Conservation (phyloP, 2,888 invertebrate genomes). For the Ophioninae sp. region DNA sequence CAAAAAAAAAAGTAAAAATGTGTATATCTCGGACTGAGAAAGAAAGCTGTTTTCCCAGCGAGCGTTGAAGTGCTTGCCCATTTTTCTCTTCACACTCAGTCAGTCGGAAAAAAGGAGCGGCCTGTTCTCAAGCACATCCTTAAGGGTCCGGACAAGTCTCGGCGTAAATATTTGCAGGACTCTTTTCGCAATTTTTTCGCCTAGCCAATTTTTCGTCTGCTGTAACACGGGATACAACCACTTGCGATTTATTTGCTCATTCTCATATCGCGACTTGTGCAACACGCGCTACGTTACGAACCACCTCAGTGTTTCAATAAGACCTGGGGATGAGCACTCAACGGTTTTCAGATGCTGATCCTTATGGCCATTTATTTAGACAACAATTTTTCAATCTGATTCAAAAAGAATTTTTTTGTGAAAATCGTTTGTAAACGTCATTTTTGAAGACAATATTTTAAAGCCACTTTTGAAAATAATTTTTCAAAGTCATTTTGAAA, state of each 20-base stretch:
- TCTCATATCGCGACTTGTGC: background rate
- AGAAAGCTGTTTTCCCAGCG: conserved; percentile 30
- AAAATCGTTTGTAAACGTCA: no score
- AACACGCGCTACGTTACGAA: background rate
- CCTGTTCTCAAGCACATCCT: background rate
- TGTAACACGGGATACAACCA: background rate
- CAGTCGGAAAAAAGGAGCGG: conserved; percentile 5
- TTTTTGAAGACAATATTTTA: no score
- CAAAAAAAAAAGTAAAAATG: conserved; percentile 13
- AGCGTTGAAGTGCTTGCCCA: conserved; percentile 33
- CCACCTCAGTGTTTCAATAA: background rate
- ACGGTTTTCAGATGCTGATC: background rate
- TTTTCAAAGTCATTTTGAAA: no score
- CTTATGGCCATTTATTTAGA: no score
- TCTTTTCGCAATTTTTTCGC: conserved; percentile 8
- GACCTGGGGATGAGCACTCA: background rate
- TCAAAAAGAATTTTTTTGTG: no score
- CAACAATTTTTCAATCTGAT: background rate
- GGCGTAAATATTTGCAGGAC: conserved; percentile 43
- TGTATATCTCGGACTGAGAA: conserved; percentile 1
- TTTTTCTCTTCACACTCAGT: conserved; percentile 13
- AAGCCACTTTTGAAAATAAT: no score
- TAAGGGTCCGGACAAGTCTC: conserved; percentile 29
- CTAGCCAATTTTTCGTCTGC: background rate
- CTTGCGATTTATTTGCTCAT: background rate